A percentile compares a stretch with the other conserved stretches of the same genome.
Conservation (phyloP, 2,797 vertebrate species). For the Dendrocincla fuliginosa region DNA sequence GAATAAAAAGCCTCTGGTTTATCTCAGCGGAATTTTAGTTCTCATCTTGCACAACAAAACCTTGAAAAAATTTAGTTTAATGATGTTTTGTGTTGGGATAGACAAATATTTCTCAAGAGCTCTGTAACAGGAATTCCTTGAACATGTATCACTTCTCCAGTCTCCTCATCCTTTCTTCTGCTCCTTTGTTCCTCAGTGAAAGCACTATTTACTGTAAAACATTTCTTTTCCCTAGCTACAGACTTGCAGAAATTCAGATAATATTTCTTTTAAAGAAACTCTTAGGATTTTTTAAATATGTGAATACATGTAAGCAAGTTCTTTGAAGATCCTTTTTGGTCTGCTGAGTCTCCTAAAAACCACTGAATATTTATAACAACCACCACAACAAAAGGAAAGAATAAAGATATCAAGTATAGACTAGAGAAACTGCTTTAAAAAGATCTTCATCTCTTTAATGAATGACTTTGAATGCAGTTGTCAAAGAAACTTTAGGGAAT, state of each 20-base stretch:
- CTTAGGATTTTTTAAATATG: neutral
- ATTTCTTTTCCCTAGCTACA: neutral
- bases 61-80: neutral
- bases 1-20: neutral
- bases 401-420: neutral
- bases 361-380: conserved; percentile 28
- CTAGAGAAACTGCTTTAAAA: neutral
- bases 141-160: neutral
- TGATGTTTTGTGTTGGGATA: neutral
- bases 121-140: neutral
- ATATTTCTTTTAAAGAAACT: neutral
- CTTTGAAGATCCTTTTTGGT: conserved; percentile 12
- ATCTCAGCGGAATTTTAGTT: neutral
- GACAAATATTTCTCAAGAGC: neutral
- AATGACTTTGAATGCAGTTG: neutral
- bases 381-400: neutral
- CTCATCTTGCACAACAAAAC: neutral
- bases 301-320: neutral
- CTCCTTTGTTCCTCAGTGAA: neutral
- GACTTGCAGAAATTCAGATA: neutral
- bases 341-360: conserved; percentile 15
- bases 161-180: neutral
- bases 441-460: neutral
- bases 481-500: neutral
- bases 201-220: neutral